Evolutionary conservation across 2,113 vertebrate genomes (phyloP), one percentile per base, ranked within the genome.

Genomic region (Ivindomyrus marchei): DNA sequence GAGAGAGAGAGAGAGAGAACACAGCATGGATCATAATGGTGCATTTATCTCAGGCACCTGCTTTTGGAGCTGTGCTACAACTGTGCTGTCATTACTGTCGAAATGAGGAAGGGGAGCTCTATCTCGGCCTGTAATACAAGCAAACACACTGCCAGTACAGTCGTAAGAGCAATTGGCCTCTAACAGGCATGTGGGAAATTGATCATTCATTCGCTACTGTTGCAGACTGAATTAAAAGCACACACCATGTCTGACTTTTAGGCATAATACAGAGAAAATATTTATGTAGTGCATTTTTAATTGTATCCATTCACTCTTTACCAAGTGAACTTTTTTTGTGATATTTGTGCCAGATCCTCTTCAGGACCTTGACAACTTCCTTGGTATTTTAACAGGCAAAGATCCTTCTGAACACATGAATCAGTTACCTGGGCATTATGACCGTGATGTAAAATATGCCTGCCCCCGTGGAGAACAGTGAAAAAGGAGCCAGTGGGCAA

Each of bases 51-150:
- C 52, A 56, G 52, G 8, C 80, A 56, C 19, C 52, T 89, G 80
- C 50, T 50, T 89, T 58, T 31, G 50, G 39, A 52, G 13, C 74
- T n/a, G 36, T 31, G 27, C 88, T 84, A 45, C 70, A 83, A 36
- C 24, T 31, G 15, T 15, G 6, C 62, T 49, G 58, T 49, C n/a
- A 56, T 89, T 83, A 56, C 77, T 3, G 50, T 50, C 13, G 49
- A 66, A 90, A 92, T 90, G 87, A 90, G 47, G 89, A 91, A 88
- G 47, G 89, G 91, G 88, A 77, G 88, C 49, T 77, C 80, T 66
- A 88, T 15, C 52, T 84, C 17, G 2, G 24, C n/a, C 39, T 84
- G 77, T 62, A 46, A 89, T 89, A n/a, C 89, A 36, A 27, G 39
- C 10, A 17, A 56, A 85, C 31, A 47, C 36, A 58, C 52, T 13